A percentile compares a stretch with the other conserved stretches of the same genome.
Evolutionary conservation across 2,797 vertebrate genomes (phyloP).

Genomic region (Gobio occitaniae): DNA sequence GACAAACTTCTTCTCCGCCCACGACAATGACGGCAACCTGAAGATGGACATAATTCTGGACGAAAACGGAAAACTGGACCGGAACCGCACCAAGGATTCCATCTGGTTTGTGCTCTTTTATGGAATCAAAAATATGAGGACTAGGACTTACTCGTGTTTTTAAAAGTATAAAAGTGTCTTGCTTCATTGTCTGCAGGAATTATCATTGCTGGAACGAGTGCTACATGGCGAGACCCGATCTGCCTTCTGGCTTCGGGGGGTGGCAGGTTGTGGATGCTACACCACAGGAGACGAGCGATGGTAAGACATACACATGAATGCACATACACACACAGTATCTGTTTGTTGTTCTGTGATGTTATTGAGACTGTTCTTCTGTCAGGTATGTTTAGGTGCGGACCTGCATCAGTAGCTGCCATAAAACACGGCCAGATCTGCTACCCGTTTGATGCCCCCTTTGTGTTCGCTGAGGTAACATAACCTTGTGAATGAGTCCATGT

Average conservation of each 20-base stretch:
- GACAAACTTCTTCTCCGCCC: slow-evolving; percentile 94
- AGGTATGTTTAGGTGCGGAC: slow-evolving; percentile 95
- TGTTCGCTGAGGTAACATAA: slow-evolving; percentile 89
- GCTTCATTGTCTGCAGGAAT: slow-evolving; percentile 81
- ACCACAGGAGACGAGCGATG: slow-evolving; percentile 96
- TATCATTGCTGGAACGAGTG: slow-evolving; percentile 99
- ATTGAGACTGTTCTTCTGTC: slow-evolving; percentile 24
- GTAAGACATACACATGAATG: slow-evolving; percentile 62
- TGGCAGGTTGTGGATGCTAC: slow-evolving; percentile 97
- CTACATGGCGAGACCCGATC: slow-evolving; percentile 94
- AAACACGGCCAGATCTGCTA: slow-evolving; percentile 93
- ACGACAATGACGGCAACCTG: slow-evolving; percentile 94
- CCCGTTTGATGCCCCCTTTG: slow-evolving; percentile 91
- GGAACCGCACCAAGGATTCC: slow-evolving; percentile 85
- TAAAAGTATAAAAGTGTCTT: neutral
- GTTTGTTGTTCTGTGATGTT: slow-evolving; percentile 2
- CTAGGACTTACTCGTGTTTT: too few relatives aligned
- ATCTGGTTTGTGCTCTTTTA: slow-evolving; percentile 83
- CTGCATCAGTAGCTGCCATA: slow-evolving; percentile 91
- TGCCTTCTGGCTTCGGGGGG: slow-evolving; percentile 91
- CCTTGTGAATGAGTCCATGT: neutral
- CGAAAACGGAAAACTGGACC: slow-evolving; percentile 85
- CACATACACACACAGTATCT: neutral
- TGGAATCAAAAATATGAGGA: too few relatives aligned
- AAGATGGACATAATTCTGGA: slow-evolving; percentile 90